phyloP scores from a whole-genome alignment of 1,140 invertebrate species.

The Mactra quadrangularis region DNA sequence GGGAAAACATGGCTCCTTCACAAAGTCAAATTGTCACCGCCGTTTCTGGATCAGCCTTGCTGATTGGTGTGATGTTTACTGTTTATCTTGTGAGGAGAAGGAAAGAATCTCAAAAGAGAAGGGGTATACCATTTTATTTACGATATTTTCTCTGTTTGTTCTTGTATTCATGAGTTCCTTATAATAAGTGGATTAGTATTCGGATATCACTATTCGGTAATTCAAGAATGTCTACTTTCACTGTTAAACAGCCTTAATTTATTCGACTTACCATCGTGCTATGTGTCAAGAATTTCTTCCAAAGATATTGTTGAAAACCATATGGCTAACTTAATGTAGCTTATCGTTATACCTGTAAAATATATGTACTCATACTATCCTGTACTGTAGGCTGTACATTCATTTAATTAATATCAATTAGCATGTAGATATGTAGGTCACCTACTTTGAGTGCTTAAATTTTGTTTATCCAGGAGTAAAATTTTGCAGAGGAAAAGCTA shows the following conservation, averaged over 20 bases:
- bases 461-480: too few species aligned
- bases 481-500: neutral
- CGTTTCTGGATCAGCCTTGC: conserved; percentile 44
- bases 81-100: conserved; percentile 30
- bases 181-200: neutral
- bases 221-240: neutral
- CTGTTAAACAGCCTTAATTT: neutral
- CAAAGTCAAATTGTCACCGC: conserved; percentile 43
- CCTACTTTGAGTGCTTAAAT: too few species aligned
- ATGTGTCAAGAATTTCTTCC: too few species aligned
- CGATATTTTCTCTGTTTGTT: neutral
- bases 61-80: conserved; percentile 45
- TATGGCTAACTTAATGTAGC: too few species aligned
- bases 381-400: too few species aligned
- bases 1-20: conserved; percentile 56
- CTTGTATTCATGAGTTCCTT: neutral
- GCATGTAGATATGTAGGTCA: too few species aligned
- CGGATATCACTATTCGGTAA: neutral
- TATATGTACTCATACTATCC: too few species aligned
- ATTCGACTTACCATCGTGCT: too few species aligned
- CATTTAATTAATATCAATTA: too few species aligned
- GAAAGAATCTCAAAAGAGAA: neutral
- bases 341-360: too few species aligned
- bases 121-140: conserved; percentile 1
- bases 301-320: too few species aligned